Evolutionary conservation across 2,888 invertebrate genomes (phyloP).

Genomic region (Arrhopalites spinosus): DNA sequence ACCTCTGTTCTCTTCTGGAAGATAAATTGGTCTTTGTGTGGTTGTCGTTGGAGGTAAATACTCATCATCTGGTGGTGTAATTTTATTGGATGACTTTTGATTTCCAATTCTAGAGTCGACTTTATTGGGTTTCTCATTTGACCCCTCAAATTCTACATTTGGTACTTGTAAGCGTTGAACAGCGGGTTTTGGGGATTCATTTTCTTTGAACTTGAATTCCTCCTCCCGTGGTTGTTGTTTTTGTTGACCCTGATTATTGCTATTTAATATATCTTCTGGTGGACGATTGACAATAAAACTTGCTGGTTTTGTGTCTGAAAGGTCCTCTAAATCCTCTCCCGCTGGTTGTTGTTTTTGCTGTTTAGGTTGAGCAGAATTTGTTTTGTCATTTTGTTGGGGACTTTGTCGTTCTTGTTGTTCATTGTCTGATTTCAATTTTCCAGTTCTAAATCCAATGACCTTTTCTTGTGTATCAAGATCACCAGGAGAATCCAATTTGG

Average conservation of each 20-base stretch:
- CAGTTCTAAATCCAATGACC: background rate
- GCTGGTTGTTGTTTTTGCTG: no score
- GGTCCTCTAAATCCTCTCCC: background rate
- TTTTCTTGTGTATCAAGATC: background rate
- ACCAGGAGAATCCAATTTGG: conserved; percentile 1
- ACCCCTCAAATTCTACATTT: background rate
- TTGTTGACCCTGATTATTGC: background rate
- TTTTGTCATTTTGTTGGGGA: background rate
- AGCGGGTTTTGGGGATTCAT: background rate
- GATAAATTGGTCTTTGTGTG: background rate
- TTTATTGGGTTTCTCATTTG: background rate
- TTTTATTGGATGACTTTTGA: background rate
- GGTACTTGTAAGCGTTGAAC: background rate
- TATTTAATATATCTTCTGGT: background rate
- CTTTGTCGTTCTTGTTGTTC: background rate
- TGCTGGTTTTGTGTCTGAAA: background rate
- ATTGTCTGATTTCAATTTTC: background rate
- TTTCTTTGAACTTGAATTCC: no score
- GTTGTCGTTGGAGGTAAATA: background rate
- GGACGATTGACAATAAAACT: conserved; percentile 6
- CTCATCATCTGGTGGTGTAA: background rate
- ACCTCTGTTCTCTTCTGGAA: background rate
- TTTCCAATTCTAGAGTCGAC: background rate
- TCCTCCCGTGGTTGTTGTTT: background rate
- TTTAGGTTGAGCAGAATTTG: background rate